These are phyloP conservation scores for Sternotherus odoratus DNA, from an alignment of 2,797 vertebrate genomes.

Conservation along the genomic window DNA sequence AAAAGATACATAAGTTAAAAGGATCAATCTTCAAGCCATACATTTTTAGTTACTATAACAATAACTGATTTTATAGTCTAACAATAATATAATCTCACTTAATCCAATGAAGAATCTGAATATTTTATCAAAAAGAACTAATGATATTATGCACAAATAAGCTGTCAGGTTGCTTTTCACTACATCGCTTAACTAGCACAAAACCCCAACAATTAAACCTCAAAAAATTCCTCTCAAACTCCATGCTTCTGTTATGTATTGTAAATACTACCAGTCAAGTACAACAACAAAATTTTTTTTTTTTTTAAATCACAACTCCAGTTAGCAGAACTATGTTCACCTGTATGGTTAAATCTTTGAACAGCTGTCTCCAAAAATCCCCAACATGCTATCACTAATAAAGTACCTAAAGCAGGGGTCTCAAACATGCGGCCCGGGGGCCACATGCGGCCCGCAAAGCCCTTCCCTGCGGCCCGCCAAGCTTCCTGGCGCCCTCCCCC, in stretches of 20 bases:
- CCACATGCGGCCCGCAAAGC: too few species aligned
- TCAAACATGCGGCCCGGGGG: too few species aligned
- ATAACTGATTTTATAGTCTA: not conserved
- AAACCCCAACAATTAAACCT: not conserved
- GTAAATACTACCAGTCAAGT: not conserved
- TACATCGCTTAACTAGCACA: not conserved
- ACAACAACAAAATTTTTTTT: too few species aligned
- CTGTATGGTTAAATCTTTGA: accelerated
- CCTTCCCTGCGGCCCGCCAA: too few species aligned
- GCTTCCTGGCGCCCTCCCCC: too few species aligned
- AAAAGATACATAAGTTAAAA: not conserved
- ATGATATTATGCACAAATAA: not conserved
- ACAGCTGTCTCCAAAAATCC: not conserved
- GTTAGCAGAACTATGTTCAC: not conserved
- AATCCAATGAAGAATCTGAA: not conserved
- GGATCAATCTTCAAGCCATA: not conserved
- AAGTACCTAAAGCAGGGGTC: not conserved
- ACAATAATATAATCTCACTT: not conserved
- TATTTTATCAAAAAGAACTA: not conserved
- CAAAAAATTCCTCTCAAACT: not conserved
- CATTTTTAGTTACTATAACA: not conserved
- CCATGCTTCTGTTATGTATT: not conserved
- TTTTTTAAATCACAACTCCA: not conserved
- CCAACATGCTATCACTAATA: accelerated
- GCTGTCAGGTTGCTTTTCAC: not conserved